A percentile compares a stretch with the other conserved stretches of the same genome.
Evolutionary conservation across 2,113 vertebrate genomes (phyloP).

Genomic region (Bagarius yarrelli): DNA sequence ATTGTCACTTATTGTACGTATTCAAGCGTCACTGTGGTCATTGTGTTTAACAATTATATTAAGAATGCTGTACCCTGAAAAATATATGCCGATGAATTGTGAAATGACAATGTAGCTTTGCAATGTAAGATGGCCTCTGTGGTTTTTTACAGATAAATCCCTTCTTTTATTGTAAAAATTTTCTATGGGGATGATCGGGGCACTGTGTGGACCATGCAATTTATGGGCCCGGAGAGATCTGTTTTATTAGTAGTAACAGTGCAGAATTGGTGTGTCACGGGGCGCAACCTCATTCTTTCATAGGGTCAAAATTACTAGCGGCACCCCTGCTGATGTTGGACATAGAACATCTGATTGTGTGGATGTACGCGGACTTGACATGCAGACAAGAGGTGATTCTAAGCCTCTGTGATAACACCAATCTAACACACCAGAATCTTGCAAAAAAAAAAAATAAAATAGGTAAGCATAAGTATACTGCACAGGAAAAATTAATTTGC

Average conservation of each 20-base stretch:
- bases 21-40: neutral
- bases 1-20: neutral
- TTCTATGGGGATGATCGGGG: neutral
- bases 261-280: too few species aligned
- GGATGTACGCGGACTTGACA: neutral
- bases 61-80: neutral
- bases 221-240: too few species aligned
- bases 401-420: neutral
- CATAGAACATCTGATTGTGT: neutral
- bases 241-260: too few species aligned
- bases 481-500: neutral
- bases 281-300: too few species aligned
- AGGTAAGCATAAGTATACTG: neutral
- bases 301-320: too few species aligned
- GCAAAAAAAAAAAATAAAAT: constrained; percentile 1
- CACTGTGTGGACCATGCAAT: too few species aligned
- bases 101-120: neutral
- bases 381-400: constrained; percentile 12
- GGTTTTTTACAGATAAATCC: neutral
- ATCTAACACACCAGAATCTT: constrained; percentile 9
- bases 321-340: too few species aligned
- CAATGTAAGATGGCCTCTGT: neutral
- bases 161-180: neutral
- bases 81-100: too few species aligned
- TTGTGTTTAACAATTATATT: neutral